Evolutionary conservation across 2,113 vertebrate species (phyloP), one percentile per base, ranked within the genome.

Genomic region (Cryptotis parvus): DNA sequence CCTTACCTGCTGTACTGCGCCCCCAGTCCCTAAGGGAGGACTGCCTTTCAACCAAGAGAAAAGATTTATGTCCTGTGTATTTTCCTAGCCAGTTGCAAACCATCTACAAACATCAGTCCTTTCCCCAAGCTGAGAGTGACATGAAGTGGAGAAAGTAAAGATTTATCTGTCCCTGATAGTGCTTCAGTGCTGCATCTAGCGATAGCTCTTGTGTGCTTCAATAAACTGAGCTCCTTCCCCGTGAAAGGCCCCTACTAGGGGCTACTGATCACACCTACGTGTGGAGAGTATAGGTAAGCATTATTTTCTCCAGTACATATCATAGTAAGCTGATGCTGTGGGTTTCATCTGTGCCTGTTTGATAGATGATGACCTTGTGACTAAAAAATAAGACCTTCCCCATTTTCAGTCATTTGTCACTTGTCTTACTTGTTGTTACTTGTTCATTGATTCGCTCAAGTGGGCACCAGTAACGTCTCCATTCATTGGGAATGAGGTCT

Each of bases 31-130:
- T 49, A 14, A 49, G 79, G 9, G 10, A 55, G 45, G n/a, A 52
- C 63, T 73, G 76, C 26, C 43, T 90, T 93, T 84, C 49, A 20
- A 69, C 31, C 16, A 16, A 89, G 52, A 92, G 55, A 43, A 39
- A 79, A 92, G n/a, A 33, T 41, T 70, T 10, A 0, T 26, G 41
- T 58, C 27, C 20, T 66, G 3, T 61, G 2, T 88, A 31, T 16
- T 82, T 88, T 89, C 39, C 24, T 9, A 91, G 33, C 65, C 81
- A 91, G 66, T 26, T 91, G 41, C 31, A 89, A 85, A 66, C 31
- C 70, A 85, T 81, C 41, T 94, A 65, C 72, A 27, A 88, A 83
- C 78, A 31, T 74, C 70, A 87, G 0, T 91, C 69, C 52, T 74
- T 92, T 74, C 37, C 45, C 10, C 31, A 81, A 81, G 82, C 10